Conservation (phyloP, 37 sponge, comb jelly and placozoan genomes). For the Lycopodina hypogea region DNA sequence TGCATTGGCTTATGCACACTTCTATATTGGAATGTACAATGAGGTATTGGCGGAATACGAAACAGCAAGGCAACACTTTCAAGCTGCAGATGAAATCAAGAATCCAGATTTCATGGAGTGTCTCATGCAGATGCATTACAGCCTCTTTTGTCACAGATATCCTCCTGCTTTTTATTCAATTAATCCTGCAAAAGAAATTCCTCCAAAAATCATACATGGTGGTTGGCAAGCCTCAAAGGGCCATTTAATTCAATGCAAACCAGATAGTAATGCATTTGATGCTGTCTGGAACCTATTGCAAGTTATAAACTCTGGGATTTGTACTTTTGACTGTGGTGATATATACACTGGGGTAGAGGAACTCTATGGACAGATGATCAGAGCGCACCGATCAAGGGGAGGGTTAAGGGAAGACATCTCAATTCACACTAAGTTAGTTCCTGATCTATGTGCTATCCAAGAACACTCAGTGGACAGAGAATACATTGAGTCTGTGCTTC, state of each 20-base stretch:
- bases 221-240: constrained; percentile 65
- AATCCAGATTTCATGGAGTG: constrained; percentile 62
- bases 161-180: not conserved
- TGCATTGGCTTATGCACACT: constrained; percentile 64
- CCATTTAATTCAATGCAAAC: constrained; percentile 1
- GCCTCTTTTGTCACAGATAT: not conserved
- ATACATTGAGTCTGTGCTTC: constrained; percentile 32
- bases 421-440: constrained; percentile 60
- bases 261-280: not conserved
- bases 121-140: constrained; percentile 50
- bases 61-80: constrained; percentile 28
- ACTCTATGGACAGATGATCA: constrained; percentile 45
- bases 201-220: constrained; percentile 43
- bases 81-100: constrained; percentile 27
- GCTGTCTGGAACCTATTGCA: constrained; percentile 16
- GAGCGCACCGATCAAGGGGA: constrained; percentile 6
- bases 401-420: constrained; percentile 15
- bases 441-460: constrained; percentile 50
- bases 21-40: constrained; percentile 51
- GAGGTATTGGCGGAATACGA: constrained; percentile 13
- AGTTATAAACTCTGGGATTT: constrained; percentile 32
- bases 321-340: constrained; percentile 65
- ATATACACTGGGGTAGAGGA: constrained; percentile 77
- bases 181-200: not conserved
- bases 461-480: constrained; percentile 15